Evolutionary conservation across 2,797 vertebrate genomes (phyloP), one percentile per base, ranked within the genome.

Genomic region (Tiaroga cobitis): DNA sequence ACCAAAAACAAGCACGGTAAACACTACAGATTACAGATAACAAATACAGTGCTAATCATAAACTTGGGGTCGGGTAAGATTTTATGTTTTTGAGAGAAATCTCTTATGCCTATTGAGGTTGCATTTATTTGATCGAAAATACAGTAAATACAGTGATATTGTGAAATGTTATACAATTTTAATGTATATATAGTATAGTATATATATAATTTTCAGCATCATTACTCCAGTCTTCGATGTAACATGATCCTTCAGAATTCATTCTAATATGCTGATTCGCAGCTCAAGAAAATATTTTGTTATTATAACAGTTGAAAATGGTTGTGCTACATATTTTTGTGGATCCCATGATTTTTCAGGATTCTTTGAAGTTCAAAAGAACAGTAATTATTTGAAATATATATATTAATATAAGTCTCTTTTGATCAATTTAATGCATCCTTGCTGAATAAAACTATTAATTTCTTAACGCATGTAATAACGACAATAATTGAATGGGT

Each of bases 1-100:
- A 83, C 32, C 67, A 67, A 26, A 85, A 6, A 59, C 63, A 61
- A 82, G 46, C 13, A 70, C 16, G 19, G 41, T 43, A 32, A 85
- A 41, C 7, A 67, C 16, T 32, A 39, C 6, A 16, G 13, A 65
- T 76, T 15, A 37, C 16, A 84, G 4, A 69, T 18, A 32, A 51
- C 16, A 80, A 37, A 76, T 39, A 59, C 7, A 26, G 13, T 39
- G 7, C 24, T 7, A 5, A 39, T 15, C 32, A 37, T 21, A 34
- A 54, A 10, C 8, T 56, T 56, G 32, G 7, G 21, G 13, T 18
- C 5, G 16, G 18, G 8, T 32, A 74, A 74, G 19, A 54, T 34
- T 56, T 37, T 37, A 3, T 15, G 34, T 37, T 59, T 59, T 76
- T 56, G 6, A n/a, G 56, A 75, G 4, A 51, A 54, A 49, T 76